Evolutionary conservation across 2,113 vertebrate genomes (phyloP).

Genomic region (Oreotrochilus melanogaster): DNA sequence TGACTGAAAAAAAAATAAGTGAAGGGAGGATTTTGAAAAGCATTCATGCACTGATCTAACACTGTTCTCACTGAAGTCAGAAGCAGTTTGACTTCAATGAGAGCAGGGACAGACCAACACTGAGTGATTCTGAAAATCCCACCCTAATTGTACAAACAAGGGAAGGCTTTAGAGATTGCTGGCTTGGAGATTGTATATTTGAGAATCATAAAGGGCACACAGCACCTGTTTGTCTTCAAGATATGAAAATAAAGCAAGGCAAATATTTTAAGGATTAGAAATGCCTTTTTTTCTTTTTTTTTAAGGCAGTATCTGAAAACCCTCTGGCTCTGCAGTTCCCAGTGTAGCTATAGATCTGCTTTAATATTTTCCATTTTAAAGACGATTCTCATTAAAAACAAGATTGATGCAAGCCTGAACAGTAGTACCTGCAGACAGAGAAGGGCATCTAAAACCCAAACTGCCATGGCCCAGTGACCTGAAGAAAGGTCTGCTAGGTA

Average conservation of each 20-base stretch:
- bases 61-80: background rate
- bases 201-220: conserved; percentile 69
- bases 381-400: conserved; percentile 6
- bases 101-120: conserved; percentile 12
- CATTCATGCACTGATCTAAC: background rate
- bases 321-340: conserved; percentile 15
- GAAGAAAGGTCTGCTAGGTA: background rate
- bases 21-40: conserved; percentile 2
- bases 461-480: background rate
- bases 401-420: conserved; percentile 39
- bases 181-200: conserved; percentile 59
- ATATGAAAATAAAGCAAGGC: conserved; percentile 73
- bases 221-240: conserved; percentile 72
- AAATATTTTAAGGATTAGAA: conserved; percentile 74
- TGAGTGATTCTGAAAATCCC: conserved; percentile 38
- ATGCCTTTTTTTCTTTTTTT: background rate
- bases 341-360: conserved; percentile 16
- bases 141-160: conserved; percentile 70
- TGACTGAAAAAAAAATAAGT: background rate
- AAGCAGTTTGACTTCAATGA: conserved; percentile 21
- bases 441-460: conserved; percentile 1
- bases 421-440: background rate
- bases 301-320: conserved; percentile 28
- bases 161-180: conserved; percentile 60
- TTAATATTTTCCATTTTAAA: conserved; percentile 65